phyloP scores from a whole-genome alignment of 2,113 vertebrate species.

The Pluvialis apricaria region DNA sequence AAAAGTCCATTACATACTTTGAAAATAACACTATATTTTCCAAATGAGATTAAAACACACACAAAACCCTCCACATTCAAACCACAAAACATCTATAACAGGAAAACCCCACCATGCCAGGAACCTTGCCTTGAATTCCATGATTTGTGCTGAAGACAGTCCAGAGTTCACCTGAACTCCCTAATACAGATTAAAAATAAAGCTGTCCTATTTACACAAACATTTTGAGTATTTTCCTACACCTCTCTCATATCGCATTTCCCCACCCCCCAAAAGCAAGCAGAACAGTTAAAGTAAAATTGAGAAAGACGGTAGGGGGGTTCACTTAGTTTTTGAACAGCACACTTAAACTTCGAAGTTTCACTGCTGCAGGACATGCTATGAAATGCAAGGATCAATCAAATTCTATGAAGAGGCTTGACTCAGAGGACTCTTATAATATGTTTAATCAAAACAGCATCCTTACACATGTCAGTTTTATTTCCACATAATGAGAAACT shows the following conservation, averaged over 20 bases:
- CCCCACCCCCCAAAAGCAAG: background rate
- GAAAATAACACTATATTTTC: too few relatives aligned
- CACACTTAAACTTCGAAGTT: background rate
- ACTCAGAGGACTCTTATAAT: background rate
- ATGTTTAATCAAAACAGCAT: background rate
- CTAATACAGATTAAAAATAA: background rate
- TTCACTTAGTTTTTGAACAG: background rate
- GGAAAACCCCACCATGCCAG: background rate
- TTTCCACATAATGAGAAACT: background rate
- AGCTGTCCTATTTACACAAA: background rate
- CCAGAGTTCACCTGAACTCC: background rate
- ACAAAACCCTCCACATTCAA: background rate
- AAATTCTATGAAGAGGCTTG: background rate
- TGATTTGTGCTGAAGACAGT: background rate
- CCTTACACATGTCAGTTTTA: background rate
- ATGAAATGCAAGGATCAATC: background rate
- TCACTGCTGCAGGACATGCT: background rate
- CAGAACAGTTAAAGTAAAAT: background rate
- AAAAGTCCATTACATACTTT: too few relatives aligned
- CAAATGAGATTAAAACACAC: too few relatives aligned
- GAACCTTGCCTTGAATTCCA: background rate
- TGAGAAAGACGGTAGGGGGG: fast-evolving
- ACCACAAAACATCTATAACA: background rate
- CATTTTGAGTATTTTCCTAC: background rate
- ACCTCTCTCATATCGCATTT: background rate